Evolutionary conservation across 1,140 invertebrate genomes (phyloP).

Genomic region (silkworm (Bombyx mori)): DNA sequence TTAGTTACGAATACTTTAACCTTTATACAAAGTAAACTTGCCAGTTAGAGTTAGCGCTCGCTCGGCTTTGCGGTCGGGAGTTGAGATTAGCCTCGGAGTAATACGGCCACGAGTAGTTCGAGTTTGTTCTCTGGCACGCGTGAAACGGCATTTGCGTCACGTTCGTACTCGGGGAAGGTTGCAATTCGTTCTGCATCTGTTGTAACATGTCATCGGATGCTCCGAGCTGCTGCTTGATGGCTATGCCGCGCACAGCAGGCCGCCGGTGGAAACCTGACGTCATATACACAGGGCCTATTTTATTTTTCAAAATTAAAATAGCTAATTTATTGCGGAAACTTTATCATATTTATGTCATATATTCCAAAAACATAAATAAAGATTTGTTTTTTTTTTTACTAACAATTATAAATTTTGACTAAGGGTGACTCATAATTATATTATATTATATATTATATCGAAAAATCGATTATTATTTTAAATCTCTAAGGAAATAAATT

Average conservation of each 20-base stretch:
- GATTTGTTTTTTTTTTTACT: too few relatives aligned
- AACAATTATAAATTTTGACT: too few relatives aligned
- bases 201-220: constrained; percentile 86
- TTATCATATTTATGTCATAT: too few relatives aligned
- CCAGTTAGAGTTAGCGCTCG: constrained; percentile 51
- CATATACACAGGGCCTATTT: too few relatives aligned
- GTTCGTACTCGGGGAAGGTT: constrained; percentile 66
- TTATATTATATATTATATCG: too few relatives aligned
- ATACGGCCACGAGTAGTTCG: constrained; percentile 75
- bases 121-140: constrained; percentile 50
- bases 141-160: constrained; percentile 65
- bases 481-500: too few relatives aligned
- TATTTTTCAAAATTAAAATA: too few relatives aligned
- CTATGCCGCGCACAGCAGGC: constrained; percentile 82
- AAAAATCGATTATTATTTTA: too few relatives aligned
- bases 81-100: constrained; percentile 74
- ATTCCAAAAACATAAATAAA: too few relatives aligned
- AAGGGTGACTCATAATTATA: too few relatives aligned
- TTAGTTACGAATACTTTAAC: too few relatives aligned
- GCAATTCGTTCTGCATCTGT: constrained; percentile 82
- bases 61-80: constrained; percentile 50
- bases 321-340: too few relatives aligned
- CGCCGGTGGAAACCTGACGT: constrained; percentile 80
- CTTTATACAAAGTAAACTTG: constrained; percentile 16
- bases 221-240: constrained; percentile 76